phyloP scores from a whole-genome alignment of 2,888 invertebrate species.

The Drosophila cracens region DNA sequence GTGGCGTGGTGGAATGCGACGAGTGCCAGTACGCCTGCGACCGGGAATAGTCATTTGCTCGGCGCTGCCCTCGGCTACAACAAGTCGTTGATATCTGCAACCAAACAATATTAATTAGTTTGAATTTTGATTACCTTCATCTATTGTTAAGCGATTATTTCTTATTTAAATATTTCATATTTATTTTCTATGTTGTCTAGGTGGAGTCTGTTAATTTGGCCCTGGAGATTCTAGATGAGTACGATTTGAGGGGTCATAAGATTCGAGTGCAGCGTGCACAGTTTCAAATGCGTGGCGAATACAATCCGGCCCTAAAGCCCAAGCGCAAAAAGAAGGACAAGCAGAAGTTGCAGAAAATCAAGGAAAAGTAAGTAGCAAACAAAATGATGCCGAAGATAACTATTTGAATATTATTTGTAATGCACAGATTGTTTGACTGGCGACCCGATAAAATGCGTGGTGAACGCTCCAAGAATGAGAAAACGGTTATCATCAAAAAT shows the following conservation, averaged over 20 bases:
- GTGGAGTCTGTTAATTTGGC: constrained; percentile 97
- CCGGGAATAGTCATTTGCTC: constrained; percentile 78
- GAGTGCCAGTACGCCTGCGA: constrained; percentile 36
- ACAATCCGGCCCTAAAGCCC: constrained; percentile 96
- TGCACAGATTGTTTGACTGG: constrained; percentile 95
- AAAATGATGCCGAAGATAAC: fast-evolving
- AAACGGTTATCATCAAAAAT: constrained; percentile 96
- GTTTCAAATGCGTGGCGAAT: constrained; percentile 97
- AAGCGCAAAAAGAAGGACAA: constrained; percentile 95
- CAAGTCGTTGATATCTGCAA: constrained; percentile 76
- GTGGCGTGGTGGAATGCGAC: constrained; percentile 40
- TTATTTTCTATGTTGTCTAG: constrained; percentile 81
- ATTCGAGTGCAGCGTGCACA: constrained; percentile 96
- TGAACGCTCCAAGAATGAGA: constrained; percentile 94
- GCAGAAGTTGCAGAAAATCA: constrained; percentile 95
- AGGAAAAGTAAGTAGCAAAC: constrained; percentile 89
- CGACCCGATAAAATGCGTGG: constrained; percentile 95
- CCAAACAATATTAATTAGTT: constrained; percentile 5
- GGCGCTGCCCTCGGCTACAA: constrained; percentile 78
- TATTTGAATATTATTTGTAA: neutral
- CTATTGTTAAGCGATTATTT: neutral
- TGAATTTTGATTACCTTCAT: neutral
- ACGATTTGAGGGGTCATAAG: constrained; percentile 91
- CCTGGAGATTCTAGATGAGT: constrained; percentile 95
- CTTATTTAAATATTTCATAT: neutral